Conservation (phyloP, 1,140 invertebrate genomes). For the Coelopa frigida region DNA sequence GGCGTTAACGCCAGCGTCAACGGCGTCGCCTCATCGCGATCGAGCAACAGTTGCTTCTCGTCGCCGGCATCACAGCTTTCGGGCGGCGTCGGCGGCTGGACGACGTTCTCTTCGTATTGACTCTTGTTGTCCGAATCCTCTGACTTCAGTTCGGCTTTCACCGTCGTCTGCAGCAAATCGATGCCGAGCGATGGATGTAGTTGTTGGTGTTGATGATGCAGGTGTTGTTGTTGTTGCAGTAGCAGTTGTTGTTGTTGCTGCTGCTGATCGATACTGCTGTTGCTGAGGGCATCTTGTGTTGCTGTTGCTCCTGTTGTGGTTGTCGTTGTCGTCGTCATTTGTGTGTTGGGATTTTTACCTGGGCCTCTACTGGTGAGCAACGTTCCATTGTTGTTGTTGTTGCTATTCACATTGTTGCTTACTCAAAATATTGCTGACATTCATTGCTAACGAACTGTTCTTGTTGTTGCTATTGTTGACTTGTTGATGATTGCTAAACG, state of each 20-base stretch:
- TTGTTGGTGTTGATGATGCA: slow-evolving; percentile 16
- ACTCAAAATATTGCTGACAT: slow-evolving; percentile 15
- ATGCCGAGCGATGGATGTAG: slow-evolving; percentile 7
- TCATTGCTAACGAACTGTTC: slow-evolving; percentile 18
- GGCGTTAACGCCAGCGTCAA: slow-evolving; percentile 1
- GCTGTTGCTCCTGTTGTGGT: slow-evolving; percentile 24
- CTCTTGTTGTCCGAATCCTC: slow-evolving; percentile 25
- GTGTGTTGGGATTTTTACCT: slow-evolving; percentile 29
- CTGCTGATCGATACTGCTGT: slow-evolving; percentile 19
- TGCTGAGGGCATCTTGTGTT: slow-evolving; percentile 28
- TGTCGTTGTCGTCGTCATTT: slow-evolving; percentile 18
- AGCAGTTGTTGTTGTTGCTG: slow-evolving; percentile 9
- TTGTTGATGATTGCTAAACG: slow-evolving; percentile 24
- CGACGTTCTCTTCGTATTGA: slow-evolving; percentile 39
- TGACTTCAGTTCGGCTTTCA: slow-evolving; percentile 15
- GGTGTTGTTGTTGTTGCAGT: slow-evolving; percentile 20
- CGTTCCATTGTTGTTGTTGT: slow-evolving; percentile 14
- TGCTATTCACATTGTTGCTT: slow-evolving; percentile 2
- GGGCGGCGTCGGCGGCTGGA: slow-evolving; percentile 38
- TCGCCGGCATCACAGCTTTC: slow-evolving; percentile 38
- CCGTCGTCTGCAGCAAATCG: slow-evolving; percentile 3
- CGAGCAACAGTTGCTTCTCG: slow-evolving; percentile 31
- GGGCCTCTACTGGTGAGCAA: slow-evolving; percentile 39
- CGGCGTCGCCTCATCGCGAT: slow-evolving; percentile 33
- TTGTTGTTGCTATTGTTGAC: slow-evolving; percentile 16